Base-by-base conservation (phyloP, 2,113 vertebrate genomes). In the Tachuris rubrigastra region DNA sequence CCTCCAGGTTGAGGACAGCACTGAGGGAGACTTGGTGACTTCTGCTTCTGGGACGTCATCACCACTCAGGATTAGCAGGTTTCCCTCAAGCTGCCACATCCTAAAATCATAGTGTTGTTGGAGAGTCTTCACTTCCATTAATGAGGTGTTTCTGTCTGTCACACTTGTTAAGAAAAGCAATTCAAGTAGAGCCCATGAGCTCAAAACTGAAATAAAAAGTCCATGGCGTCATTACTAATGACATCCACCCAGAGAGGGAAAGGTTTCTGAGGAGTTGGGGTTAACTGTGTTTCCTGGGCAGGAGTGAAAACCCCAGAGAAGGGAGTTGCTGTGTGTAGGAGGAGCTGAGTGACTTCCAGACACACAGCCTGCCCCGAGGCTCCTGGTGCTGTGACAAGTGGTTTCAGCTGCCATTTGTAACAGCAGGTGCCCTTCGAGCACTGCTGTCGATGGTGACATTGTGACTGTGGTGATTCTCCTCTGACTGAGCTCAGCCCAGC, bases 361-460 rank as follows among this genome's bases (percentile, higher is more conserved):
- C 37, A 65, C 9, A 1, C 30, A 72, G 65, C 35, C 39, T 37
- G 46, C 73, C 77, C 56, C 0, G 1, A 42, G 80, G 78, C 46
- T 82, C 62, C 52, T 1, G 7, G 9, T 44, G 63, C 74, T 82
- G 85, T 76, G 87, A 83, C 53, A n/a, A 58, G 13, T 24, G 31
- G 8, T 67, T 33, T 81, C 74, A 22, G 77, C 19, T 85, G 77
- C 68, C 17, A 1, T 30, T 35, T 31, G 16, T 46, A 53, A 55
- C 46, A 63, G 49, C 58, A 30, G 82, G 24, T 53, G 42, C 31
- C n/a, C 56, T 55, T 12, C 2, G 5, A 81, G 65, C 52, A 35
- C 47, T 0, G 0, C 23, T 85, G 50, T 27, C 63, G 25, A 4
- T 33, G 10, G 65, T 19, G 27, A 28, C 1, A 2, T 6, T n/a